Conservation (phyloP, 1,140 invertebrate species). For the Micrasema minimum region DNA sequence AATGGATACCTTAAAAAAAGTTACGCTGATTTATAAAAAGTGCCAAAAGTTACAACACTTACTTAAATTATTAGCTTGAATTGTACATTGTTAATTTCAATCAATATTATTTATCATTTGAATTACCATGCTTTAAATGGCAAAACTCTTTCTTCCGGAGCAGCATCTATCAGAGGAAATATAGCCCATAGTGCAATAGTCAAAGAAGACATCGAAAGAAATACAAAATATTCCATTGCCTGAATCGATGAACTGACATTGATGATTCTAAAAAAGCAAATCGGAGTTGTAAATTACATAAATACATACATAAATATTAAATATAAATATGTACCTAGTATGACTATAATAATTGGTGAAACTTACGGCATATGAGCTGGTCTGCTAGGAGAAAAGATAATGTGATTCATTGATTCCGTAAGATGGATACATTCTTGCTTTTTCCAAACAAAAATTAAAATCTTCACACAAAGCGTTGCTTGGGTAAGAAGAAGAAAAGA, state of each 20-base stretch:
- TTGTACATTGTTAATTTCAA: background rate
- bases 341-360: too few relatives aligned
- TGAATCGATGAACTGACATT: slow-evolving; percentile 26
- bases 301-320: too few relatives aligned
- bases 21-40: too few relatives aligned
- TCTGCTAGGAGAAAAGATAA: slow-evolving; percentile 31
- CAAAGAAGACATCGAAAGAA: slow-evolving; percentile 34
- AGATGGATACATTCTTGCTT: slow-evolving; percentile 24
- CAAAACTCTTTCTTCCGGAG: slow-evolving; percentile 36
- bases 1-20: slow-evolving; percentile 50
- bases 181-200: slow-evolving; percentile 48
- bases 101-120: background rate
- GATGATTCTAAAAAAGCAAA: slow-evolving; percentile 42
- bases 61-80: background rate
- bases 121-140: slow-evolving; percentile 51
- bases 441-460: slow-evolving; percentile 39
- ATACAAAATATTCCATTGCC: slow-evolving; percentile 44
- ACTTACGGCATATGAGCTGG: slow-evolving; percentile 36
- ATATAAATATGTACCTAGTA: too few relatives aligned
- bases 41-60: background rate
- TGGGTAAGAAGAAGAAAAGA: slow-evolving; percentile 50
- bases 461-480: slow-evolving; percentile 46
- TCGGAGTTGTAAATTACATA: too few relatives aligned
- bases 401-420: slow-evolving; percentile 36
- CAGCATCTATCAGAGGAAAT: slow-evolving; percentile 45